A percentile compares a stretch with the other conserved stretches of the same genome.
These are phyloP conservation scores for Xiphorhynchus elegans DNA, from an alignment of 2,113 vertebrate genomes.

Conservation along the genomic window DNA sequence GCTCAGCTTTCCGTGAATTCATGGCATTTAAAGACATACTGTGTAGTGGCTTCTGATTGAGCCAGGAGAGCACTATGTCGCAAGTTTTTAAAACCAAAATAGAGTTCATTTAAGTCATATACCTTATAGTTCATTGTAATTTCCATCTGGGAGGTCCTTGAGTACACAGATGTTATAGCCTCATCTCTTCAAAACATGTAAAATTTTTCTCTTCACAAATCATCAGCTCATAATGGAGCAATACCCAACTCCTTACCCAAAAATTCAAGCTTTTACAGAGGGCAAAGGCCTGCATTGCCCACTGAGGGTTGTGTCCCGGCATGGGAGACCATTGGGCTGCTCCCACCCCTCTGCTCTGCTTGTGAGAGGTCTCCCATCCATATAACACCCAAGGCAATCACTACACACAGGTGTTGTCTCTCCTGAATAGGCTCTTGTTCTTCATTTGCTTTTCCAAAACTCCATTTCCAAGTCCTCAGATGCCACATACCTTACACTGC, in stretches of 20 bases:
- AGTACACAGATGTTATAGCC: background rate
- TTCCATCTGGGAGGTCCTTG: background rate
- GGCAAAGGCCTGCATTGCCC: background rate
- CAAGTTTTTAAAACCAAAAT: background rate
- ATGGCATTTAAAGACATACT: background rate
- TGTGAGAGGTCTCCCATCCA: background rate
- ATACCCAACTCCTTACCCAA: background rate
- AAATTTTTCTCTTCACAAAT: background rate
- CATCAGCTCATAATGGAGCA: background rate
- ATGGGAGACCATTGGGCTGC: background rate
- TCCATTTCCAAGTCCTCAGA: background rate
- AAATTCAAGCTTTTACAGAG: background rate
- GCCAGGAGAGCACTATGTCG: background rate
- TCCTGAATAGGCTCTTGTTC: background rate
- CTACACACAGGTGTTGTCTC: background rate
- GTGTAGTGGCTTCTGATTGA: background rate
- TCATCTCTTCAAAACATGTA: background rate
- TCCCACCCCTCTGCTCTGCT: background rate
- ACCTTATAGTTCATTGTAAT: background rate
- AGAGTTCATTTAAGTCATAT: background rate
- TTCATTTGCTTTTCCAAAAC: background rate
- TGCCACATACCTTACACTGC: background rate
- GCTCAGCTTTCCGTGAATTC: background rate
- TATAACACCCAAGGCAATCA: rapidly evolving
- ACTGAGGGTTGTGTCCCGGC: no score